Percentiles rank a stretch among this genome's conserved stretches.
These are phyloP conservation scores for Drosophila conformis DNA, from an alignment of 2,888 invertebrate genomes.

Conservation along the genomic window DNA sequence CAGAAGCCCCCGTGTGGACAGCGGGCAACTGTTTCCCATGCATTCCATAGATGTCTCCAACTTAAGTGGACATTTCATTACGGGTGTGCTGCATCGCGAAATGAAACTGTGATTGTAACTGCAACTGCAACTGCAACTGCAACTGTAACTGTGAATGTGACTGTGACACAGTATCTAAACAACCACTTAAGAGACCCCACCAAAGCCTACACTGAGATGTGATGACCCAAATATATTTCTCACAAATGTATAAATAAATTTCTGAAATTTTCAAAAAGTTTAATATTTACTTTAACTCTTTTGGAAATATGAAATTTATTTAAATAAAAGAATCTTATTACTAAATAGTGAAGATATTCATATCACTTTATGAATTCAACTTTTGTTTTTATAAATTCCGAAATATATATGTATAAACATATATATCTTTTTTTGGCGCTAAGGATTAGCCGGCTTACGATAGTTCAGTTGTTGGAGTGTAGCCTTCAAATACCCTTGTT, in stretches of 20 bases:
- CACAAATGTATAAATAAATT: not conserved
- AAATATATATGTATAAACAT: too few relatives aligned
- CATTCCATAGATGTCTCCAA: not conserved
- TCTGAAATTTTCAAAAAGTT: not conserved
- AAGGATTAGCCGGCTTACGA: not conserved
- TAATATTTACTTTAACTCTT: not conserved
- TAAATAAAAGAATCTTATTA: not conserved
- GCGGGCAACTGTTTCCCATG: slow-evolving; percentile 9
- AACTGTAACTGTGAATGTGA: not conserved
- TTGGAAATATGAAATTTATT: not conserved
- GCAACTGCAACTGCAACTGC: not conserved
- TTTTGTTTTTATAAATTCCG: not conserved
- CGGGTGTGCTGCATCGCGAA: slow-evolving; percentile 1
- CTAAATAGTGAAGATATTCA: not conserved
- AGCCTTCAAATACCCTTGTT: not conserved
- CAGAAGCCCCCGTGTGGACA: slow-evolving; percentile 10
- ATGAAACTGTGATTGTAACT: not conserved
- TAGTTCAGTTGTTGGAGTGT: not conserved
- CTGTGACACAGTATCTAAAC: not conserved
- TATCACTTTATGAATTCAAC: not conserved
- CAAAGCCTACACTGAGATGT: not conserved
- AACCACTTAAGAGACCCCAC: not conserved
- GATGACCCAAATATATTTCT: not conserved
- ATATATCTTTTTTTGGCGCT: not conserved
- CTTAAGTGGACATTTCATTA: slow-evolving; percentile 6